Conservation (phyloP, 2,888 invertebrate genomes). For the Diaprepes abbreviatus region DNA sequence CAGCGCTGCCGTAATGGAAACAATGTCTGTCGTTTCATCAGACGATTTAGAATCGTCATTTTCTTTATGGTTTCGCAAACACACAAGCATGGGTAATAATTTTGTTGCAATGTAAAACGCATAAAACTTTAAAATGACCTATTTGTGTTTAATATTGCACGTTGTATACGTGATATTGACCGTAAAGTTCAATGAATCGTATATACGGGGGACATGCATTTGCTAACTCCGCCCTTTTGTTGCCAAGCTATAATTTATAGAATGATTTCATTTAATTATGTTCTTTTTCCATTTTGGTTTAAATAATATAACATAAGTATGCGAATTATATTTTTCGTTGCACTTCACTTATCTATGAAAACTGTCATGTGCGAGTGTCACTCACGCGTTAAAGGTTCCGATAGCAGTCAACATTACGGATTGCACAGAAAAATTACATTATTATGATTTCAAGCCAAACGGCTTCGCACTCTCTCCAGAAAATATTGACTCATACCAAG, state of each 20-base stretch:
- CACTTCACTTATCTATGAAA: no score
- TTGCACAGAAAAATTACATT: no score
- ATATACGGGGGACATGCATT: slow-evolving; percentile 1
- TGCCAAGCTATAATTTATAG: background rate
- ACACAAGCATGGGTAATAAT: slow-evolving; percentile 6
- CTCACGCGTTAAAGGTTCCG: no score
- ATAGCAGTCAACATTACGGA: no score
- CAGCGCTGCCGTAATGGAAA: background rate
- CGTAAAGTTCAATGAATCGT: slow-evolving; percentile 39
- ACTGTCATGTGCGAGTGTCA: no score
- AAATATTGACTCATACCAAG: no score
- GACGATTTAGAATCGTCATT: slow-evolving; percentile 18
- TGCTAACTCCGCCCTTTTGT: background rate
- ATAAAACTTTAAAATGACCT: slow-evolving; percentile 27
- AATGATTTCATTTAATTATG: no score
- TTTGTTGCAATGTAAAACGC: slow-evolving; percentile 2
- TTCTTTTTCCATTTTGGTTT: no score
- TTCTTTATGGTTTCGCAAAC: slow-evolving; percentile 21
- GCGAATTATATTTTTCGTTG: no score
- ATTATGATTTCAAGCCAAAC: no score
- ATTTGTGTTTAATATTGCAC: slow-evolving; percentile 27
- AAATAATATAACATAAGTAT: no score
- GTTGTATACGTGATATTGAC: slow-evolving; percentile 34
- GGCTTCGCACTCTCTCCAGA: no score
- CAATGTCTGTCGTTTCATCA: slow-evolving; percentile 15